Evolutionary conservation across 2,113 vertebrate species (phyloP), one percentile per base, ranked within the genome.

Genomic region (Lates calcarifer): DNA sequence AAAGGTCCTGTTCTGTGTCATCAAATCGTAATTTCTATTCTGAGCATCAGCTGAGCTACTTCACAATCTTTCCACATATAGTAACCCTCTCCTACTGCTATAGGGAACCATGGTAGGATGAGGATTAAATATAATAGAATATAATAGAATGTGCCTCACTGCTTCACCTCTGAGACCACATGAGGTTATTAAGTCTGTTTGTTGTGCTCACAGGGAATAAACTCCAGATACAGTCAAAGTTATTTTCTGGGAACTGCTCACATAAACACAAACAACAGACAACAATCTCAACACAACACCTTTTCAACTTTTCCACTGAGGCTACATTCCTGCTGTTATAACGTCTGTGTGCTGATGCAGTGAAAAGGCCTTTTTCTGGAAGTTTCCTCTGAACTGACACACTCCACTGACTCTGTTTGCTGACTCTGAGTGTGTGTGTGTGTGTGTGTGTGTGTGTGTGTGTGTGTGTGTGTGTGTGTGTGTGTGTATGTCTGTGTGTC

Each of bases 321-420:
- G 58, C 28, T 9, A 22, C 56, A 58, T 53, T 86, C 81, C 79
- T 60, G 82, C 80, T 81, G 81, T 58, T 69, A 28, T 15, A 63
- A 35, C 66, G 62, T 68, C 14, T 87, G 79, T 76, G 79, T 79
- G 70, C 5, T 43, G 49, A 5, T 33, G 39, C 20, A 3, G 41
- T 69, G 71, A 82, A 84, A 84, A 89, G 69, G 51, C 29, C 68
- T 74, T 77, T 84, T 87, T 82, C 68, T 64, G 68, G 56, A 84
- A 29, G 47, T 81, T 90, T 82, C 70, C 72, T 75, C 69, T n/a
- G 58, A 62, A 37, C 45, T 26, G 78, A 87, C 70, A 90, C 86
- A 85, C 85, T 90, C 86, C 67, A 37, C 66, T 71, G 82, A 61
- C 61, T 79, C 75, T 79, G 87, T 91, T 77, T 85, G 70, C 70